Percentiles rank a stretch among this genome's conserved stretches.
Evolutionary conservation across 2,888 invertebrate species (phyloP).

Genomic region (Stegana nigrithorax): DNA sequence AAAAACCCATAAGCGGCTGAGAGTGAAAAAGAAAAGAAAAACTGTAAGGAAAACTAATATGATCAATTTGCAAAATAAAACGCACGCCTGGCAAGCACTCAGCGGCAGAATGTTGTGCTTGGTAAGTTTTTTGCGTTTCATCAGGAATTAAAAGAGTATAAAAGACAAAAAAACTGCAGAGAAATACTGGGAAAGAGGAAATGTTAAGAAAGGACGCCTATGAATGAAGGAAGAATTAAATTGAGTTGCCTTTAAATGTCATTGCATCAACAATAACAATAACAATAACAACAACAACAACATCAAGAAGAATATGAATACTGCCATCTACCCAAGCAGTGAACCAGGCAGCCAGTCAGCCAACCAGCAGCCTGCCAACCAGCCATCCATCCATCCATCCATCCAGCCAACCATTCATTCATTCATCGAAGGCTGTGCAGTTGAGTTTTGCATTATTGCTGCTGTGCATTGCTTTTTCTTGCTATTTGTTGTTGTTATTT

Average conservation of each 20-base stretch:
- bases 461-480: neutral
- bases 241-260: constrained; percentile 59
- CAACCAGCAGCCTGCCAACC: too few species aligned
- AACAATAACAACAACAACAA: constrained; percentile 19
- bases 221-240: constrained; percentile 41
- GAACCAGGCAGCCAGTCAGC: too few species aligned
- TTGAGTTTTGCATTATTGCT: constrained; percentile 2
- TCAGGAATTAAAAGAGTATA: neutral
- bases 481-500: neutral
- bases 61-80: constrained; percentile 13
- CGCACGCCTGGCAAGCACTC: constrained; percentile 1
- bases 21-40: neutral
- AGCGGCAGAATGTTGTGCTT: too few species aligned
- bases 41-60: too few species aligned
- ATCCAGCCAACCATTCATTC: too few species aligned
- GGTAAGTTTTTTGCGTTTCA: constrained; percentile 14
- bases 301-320: neutral
- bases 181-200: neutral
- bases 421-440: constrained; percentile 10
- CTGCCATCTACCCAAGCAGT: too few species aligned
- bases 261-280: constrained; percentile 44
- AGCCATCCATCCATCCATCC: too few species aligned
- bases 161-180: neutral
- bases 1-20: neutral
- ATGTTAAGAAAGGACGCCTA: neutral